Base-by-base conservation (phyloP, 92 coral and sea anemone species). In the Virgularia gustaviana region DNA sequence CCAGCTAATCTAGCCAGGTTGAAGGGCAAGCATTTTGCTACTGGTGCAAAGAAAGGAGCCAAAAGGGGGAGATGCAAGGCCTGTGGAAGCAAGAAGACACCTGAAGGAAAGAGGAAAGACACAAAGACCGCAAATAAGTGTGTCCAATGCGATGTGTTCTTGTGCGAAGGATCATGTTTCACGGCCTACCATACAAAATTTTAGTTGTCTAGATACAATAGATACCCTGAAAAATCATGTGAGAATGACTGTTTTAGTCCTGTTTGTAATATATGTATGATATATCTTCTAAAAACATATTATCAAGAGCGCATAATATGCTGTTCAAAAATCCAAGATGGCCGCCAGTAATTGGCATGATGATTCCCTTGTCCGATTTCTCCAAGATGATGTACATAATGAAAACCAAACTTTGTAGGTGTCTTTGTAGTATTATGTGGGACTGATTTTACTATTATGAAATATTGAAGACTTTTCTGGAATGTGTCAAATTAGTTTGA, bases 41-140 rank as follows among this genome's bases (percentile, higher is more conserved):
- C 57, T 78, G 83, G 70, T 49, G 42, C 83, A 35, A 78, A 76
- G 49, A 76, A 67, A 39, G 82, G 83, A n/a, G 31, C 23, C 18
- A 68, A 57, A 33, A 76, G 86, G 47, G 81, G 72, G 32, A 81
- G 86, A 25, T 81, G 82, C 59, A 81, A 81, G 76, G 86, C 76
- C 10, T 81, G 86, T 81, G 86, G 82, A 19, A 64, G 61, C 44
- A 37, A 76, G n/a, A 76, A 76, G 58, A 81, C 79, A 9, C 56
- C 64, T 12, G 57, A 65, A 32, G 86, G 82, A 45, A 81, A 80
- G 49, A 59, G 53, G 13, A 61, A 80, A 33, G 82, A 80, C 37
- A 74, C 75, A 0, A 80, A 80, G 56, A 80, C 81, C 30, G 80
- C 73, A 23, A 75, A 75, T 32, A 47, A 37, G 15, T 81, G 85